Evolutionary conservation across 2,113 vertebrate species (phyloP).

Genomic region (Pomatorhinus ruficollis): DNA sequence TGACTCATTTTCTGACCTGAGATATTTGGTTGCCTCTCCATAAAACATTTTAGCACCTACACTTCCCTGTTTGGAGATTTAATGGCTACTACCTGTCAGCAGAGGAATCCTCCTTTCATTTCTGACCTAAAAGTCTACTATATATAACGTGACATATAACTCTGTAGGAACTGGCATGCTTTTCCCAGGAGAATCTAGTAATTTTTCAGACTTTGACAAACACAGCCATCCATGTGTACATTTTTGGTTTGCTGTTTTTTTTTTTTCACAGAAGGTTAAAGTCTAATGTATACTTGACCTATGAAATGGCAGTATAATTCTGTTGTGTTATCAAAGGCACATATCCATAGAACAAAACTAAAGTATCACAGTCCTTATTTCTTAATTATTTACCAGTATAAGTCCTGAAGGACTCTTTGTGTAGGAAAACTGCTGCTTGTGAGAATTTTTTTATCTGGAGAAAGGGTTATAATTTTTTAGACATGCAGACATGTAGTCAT

Average conservation of each 20-base stretch:
- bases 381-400: not conserved
- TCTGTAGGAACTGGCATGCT: not conserved
- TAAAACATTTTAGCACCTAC: not conserved
- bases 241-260: not conserved
- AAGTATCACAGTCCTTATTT: not conserved
- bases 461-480: not conserved
- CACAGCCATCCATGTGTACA: not conserved
- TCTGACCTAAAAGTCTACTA: not conserved
- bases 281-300: not conserved
- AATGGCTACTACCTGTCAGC: not conserved
- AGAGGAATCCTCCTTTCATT: not conserved
- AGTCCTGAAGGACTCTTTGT: not conserved
- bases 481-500: not conserved
- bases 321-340: not conserved
- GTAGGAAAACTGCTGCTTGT: not conserved
- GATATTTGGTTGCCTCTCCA: not conserved
- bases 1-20: not conserved
- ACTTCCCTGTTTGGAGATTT: not conserved
- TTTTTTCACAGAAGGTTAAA: not conserved
- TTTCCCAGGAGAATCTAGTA: not conserved
- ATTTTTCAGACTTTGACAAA: not conserved
- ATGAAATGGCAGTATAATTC: not conserved
- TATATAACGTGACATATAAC: not conserved
- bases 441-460: not conserved
- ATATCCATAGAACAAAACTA: not conserved